Base-by-base conservation (phyloP, 2,113 vertebrate species). In the Neodontobutis hainanensis region DNA sequence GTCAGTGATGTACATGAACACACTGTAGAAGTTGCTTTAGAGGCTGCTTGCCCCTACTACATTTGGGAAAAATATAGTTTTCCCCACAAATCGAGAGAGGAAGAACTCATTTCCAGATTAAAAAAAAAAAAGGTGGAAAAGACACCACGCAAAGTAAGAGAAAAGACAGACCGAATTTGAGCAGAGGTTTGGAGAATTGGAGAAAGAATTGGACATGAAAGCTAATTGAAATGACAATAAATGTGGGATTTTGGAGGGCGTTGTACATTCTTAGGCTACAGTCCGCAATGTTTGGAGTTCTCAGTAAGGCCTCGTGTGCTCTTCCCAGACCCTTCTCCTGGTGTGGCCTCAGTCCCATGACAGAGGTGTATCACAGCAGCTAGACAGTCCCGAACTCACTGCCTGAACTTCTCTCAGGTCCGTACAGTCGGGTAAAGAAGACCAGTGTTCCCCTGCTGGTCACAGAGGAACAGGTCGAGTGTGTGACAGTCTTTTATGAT, bases 231-330 rank as follows among this genome's bases (percentile, higher is more conserved):
- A 5, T 5, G 44, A 10, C 3, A 32, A 6, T 48, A 49, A 32
- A 15, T 19, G 19, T 38, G 60, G 36, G 10, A 42, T 49, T 63
- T 68, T 68, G 45, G 78, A 64, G 79, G 64, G 77, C 50, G 72
- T 48, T 62, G 57, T 85, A 85, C 81, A 84, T 80, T 89, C 78
- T 78, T 82, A 48, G 45, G 77, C 67, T 81, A 65, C 73, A 81
- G 42, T 65, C 68, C 47, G 6, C 32, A 73, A 43, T 14, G 15
- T 35, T 15, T 2, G 36, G 55, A 35, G n/a, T 14, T 58, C 65
- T 73, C 67, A 68, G 61, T 88, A 89, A 90, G 89, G 85, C 85
- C 85, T 86, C 73, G 3, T 65, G 48, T 73, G 78, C 65, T 35
- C 56, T 67, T 49, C 45, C 35, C 40, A 40, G n/a, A 43, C 49